Evolutionary conservation across 2,888 invertebrate species (phyloP), one percentile per base, ranked within the genome.

Genomic region (Dendrolimus pini): DNA sequence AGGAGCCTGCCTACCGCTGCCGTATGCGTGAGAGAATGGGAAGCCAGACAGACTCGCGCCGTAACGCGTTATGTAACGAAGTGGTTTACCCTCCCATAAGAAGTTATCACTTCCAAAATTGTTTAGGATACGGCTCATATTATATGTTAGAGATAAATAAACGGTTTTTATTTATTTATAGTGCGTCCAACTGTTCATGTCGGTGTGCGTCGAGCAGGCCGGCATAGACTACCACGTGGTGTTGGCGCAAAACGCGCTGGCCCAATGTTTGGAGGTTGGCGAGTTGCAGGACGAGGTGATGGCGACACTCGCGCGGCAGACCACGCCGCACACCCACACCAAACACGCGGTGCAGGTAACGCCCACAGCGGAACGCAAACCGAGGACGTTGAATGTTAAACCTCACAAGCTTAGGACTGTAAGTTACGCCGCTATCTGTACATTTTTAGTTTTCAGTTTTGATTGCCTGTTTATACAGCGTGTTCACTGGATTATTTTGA

Each of bases 201-300:
- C 97, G 3, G 98, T 98, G 64, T 95, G 97, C 54, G 96, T 99
- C 68, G 98, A 98, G 87, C 96, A 97, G 76, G 96, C 98, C 58
- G 97, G 98, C 77, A 96, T 99, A 71, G 99, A 99, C 91, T 98
- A 98, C 89, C 99, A 99, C 89, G 98, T 99, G 74, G 97, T 97
- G 61, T 92, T 99, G 62, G 98, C 98, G 13, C 99, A 99, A 93
- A 98, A 98, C 85, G 97, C 98, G 47, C 92, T 99, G 59, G 96
- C 97, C 78, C 96, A 97, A 82, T 98, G 98, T 82, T 92, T 99
- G 62, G 96, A 97, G 72, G 95, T 74, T 60, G 54, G 41, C 54
- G 97, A 98, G 89, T 93, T 99, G 66, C 98, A 97, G 82, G 96
- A 97, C 77, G 99, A 99, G 92, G 93, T 99, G 77, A 95, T 96